Conservation (phyloP, 2,113 vertebrate genomes). For the Periophthalmus modestus region DNA sequence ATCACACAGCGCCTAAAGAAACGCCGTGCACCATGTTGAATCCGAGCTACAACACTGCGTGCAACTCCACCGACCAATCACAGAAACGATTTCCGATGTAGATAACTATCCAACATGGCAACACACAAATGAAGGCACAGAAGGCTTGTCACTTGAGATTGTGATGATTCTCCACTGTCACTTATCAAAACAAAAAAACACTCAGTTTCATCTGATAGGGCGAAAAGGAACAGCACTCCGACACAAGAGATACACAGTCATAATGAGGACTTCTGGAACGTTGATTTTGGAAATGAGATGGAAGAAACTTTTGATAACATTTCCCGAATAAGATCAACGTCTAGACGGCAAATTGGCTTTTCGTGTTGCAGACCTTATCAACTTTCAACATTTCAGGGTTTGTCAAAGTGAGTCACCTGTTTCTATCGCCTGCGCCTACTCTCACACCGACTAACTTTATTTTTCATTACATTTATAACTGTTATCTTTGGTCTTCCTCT, state of each 20-base stretch:
- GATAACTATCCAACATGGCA: constrained; percentile 20
- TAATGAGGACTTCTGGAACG: constrained; percentile 1
- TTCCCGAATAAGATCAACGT: not conserved
- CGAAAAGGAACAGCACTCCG: constrained; percentile 10
- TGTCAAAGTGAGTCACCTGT: not conserved
- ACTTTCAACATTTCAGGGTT: no score
- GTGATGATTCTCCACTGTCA: constrained; percentile 26
- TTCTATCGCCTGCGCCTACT: not conserved
- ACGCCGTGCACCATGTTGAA: not conserved
- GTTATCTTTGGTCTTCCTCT: not conserved
- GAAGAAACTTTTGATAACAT: not conserved
- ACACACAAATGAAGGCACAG: constrained; percentile 23
- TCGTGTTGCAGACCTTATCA: not conserved
- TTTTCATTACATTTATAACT: not conserved
- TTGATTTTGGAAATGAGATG: not conserved
- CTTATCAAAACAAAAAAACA: constrained; percentile 13
- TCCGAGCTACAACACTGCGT: not conserved
- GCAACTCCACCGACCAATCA: constrained; percentile 1
- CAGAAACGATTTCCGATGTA: constrained; percentile 9
- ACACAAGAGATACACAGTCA: constrained; percentile 6
- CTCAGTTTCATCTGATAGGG: constrained; percentile 6
- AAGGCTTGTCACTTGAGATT: constrained; percentile 19
- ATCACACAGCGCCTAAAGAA: constrained; percentile 2
- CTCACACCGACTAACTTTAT: not conserved
- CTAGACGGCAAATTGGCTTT: not conserved